Percentiles rank a stretch among this genome's conserved stretches.
Conservation (phyloP, 1,140 invertebrate species). For the Aphelinus atriplicis region DNA sequence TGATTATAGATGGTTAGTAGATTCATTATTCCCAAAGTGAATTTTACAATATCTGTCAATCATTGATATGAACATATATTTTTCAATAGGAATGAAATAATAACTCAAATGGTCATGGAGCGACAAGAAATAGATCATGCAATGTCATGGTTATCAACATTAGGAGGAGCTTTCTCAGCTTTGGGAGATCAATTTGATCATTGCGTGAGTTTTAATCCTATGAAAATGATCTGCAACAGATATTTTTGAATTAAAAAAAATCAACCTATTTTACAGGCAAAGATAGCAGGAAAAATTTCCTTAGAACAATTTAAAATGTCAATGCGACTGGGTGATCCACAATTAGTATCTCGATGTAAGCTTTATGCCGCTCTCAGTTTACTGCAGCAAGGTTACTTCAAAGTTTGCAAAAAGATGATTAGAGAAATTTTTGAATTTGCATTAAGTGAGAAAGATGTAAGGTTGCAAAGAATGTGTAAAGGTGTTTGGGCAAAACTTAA, state of each 20-base stretch:
- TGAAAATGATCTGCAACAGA: not conserved
- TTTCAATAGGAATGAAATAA: constrained; percentile 57
- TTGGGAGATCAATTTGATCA: constrained; percentile 84
- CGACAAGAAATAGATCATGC: constrained; percentile 82
- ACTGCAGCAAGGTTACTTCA: constrained; percentile 80
- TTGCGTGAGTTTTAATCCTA: constrained; percentile 73
- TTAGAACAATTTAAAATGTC: constrained; percentile 83
- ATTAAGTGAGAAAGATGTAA: constrained; percentile 66
- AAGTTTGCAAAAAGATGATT: constrained; percentile 74
- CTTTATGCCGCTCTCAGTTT: constrained; percentile 89
- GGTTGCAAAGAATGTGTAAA: constrained; percentile 81
- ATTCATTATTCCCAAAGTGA: not conserved
- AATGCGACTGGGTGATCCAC: constrained; percentile 81
- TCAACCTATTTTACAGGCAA: constrained; percentile 71
- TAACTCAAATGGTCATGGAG: constrained; percentile 68
- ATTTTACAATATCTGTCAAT: constrained; percentile 1
- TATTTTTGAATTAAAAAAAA: constrained; percentile 1
- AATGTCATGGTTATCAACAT: constrained; percentile 94
- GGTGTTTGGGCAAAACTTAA: constrained; percentile 85
- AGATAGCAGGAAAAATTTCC: constrained; percentile 88
- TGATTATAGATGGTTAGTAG: constrained; percentile 72
- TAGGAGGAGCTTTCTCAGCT: constrained; percentile 94
- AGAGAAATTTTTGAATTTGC: constrained; percentile 72
- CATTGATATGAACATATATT: not conserved
- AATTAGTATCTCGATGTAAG: constrained; percentile 79